Base-by-base conservation (phyloP, 2,888 invertebrate genomes). In the Diaperis boleti region DNA sequence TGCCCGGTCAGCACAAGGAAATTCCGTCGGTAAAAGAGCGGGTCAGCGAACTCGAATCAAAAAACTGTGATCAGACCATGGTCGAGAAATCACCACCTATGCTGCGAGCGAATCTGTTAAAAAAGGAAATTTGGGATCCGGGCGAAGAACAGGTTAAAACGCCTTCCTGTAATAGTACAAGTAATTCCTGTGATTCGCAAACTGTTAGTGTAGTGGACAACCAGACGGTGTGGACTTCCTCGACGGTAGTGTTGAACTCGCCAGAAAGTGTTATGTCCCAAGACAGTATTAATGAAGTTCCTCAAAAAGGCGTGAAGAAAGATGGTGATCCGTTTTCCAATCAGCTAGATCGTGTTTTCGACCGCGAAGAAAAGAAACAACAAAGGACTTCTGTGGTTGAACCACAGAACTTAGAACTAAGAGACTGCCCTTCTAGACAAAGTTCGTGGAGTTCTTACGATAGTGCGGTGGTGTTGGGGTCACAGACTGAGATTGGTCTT, bases 391-490 rank as follows among this genome's bases (percentile, higher is more conserved):
- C 81, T 22, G 69, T 75, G 57, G 78, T 69, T 76, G 80, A 74
- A 78, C 83, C 72, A 78, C 83, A 68, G 81, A 83, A 69, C 52
- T 66, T 68, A 15, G 78, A 77, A 15, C 74, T 74, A 17, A 65
- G 85, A 18, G 84, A 86, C 26, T 85, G 85, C 33, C 86, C 87
- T 1, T 87, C 87, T 68, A 82, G 92, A 22, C 92, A 92, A 79
- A 90, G 89, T 79, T 92, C 92, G 45, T 91, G 92, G 90, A 87
- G 88, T 74, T 89, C 89, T 22, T 88, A 88, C 78, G 92, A 92
- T 80, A 91, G 92, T 77, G 92, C 91, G 17, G 89, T 91, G 26
- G 89, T 87, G 42, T 83, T 89, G 64, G 85, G 86, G 64, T 83
- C 78, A 65, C 82, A 81, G 63, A 82, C 83, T 18, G 85, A 85